Evolutionary conservation across 1,140 invertebrate genomes (phyloP).

Genomic region (Hycleus phaleratus): DNA sequence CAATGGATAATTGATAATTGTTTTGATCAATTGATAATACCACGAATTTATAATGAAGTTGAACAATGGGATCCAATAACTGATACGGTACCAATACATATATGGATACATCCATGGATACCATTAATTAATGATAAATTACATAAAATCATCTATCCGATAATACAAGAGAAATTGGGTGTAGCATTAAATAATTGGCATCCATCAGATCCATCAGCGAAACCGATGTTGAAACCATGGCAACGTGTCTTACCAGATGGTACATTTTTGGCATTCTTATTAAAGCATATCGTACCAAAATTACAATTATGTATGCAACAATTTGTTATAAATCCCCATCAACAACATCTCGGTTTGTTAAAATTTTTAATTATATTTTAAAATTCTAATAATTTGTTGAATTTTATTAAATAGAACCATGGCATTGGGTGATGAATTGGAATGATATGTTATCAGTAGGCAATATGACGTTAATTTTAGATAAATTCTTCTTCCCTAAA

Average conservation of each 20-base stretch:
- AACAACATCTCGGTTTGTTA: constrained; percentile 61
- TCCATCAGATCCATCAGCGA: constrained; percentile 84
- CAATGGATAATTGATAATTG: constrained; percentile 77
- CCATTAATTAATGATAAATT: constrained; percentile 60
- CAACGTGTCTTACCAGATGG: constrained; percentile 71
- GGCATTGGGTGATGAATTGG: constrained; percentile 84
- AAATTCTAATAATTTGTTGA: background rate
- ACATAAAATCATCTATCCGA: constrained; percentile 79
- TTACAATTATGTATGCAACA: constrained; percentile 61
- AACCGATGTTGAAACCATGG: constrained; percentile 91
- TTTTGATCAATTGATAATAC: constrained; percentile 73
- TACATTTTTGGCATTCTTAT: constrained; percentile 77
- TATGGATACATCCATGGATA: constrained; percentile 96
- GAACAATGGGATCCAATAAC: constrained; percentile 90
- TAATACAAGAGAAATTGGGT: constrained; percentile 85
- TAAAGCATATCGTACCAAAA: constrained; percentile 89
- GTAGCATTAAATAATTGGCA: constrained; percentile 85
- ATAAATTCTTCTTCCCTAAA: constrained; percentile 80
- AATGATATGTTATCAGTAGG: constrained; percentile 64
- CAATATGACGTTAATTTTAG: constrained; percentile 64
- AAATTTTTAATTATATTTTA: background rate
- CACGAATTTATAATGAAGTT: constrained; percentile 70
- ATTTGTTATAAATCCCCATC: constrained; percentile 79
- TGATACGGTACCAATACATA: constrained; percentile 89
- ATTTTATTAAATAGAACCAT: constrained; percentile 27